These are phyloP conservation scores for Pseudomyrmex dendroicus DNA, from an alignment of 1,140 invertebrate species.

Conservation along the genomic window DNA sequence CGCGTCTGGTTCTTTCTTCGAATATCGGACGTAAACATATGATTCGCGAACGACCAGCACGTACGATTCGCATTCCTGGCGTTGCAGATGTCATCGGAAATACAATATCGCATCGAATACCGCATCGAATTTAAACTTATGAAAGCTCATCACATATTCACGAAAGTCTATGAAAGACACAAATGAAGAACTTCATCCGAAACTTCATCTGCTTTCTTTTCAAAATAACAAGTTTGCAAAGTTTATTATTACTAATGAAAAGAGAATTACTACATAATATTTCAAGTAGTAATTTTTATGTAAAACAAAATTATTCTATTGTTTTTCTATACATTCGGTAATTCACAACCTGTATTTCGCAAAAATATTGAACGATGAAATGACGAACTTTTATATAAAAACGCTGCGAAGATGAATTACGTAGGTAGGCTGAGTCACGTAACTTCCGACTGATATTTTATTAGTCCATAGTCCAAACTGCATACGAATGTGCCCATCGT, in stretches of 20 bases:
- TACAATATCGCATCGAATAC: too few species aligned
- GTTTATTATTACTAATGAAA: not conserved
- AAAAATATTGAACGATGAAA: not conserved
- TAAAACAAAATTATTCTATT: not conserved
- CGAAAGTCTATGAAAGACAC: not conserved
- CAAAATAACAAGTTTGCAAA: not conserved
- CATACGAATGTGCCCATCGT: slow-evolving; percentile 6
- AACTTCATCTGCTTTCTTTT: not conserved
- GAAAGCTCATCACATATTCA: not conserved
- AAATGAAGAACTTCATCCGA: too few species aligned
- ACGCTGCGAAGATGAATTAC: not conserved
- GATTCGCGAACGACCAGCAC: not conserved
- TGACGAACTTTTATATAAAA: not conserved
- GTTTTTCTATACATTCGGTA: not conserved
- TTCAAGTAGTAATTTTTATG: not conserved
- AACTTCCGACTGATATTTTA: slow-evolving; percentile 53
- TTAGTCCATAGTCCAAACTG: slow-evolving; percentile 48
- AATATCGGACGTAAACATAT: not conserved
- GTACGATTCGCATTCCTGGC: not conserved
- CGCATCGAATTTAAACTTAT: not conserved
- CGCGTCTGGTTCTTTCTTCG: slow-evolving; percentile 6
- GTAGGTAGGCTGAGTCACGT: not conserved
- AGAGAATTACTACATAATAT: not conserved
- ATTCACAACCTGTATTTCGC: not conserved
- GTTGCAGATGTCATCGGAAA: slow-evolving; percentile 1